Conservation (phyloP, 1,140 invertebrate species). For the Cryptotermes secundus region DNA sequence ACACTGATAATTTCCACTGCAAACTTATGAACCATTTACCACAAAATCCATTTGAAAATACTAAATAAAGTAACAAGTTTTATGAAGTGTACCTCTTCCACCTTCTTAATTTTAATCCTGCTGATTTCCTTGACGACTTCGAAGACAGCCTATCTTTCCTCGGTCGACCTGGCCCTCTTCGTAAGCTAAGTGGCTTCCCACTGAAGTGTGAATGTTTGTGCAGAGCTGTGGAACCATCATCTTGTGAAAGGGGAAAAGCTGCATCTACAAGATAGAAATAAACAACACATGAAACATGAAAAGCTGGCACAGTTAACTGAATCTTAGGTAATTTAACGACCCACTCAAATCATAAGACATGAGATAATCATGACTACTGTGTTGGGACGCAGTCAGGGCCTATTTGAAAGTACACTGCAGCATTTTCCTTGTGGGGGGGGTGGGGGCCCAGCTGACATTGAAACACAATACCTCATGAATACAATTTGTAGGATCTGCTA, state of each 20-base stretch:
- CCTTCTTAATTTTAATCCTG: conserved; percentile 42
- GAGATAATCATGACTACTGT: no score
- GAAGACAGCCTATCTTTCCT: conserved; percentile 59
- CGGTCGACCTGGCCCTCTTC: conserved; percentile 68
- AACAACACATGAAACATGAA: background rate
- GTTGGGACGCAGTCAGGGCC: no score
- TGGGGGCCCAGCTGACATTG: no score
- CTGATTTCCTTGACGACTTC: conserved; percentile 37
- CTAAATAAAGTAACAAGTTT: background rate
- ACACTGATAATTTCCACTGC: no score
- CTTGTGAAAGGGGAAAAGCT: conserved; percentile 19
- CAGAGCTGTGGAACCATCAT: conserved; percentile 4
- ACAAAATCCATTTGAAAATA: background rate
- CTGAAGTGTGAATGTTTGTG: conserved; percentile 25
- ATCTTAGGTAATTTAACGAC: no score
- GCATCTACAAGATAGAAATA: conserved; percentile 6
- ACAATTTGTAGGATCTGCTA: no score
- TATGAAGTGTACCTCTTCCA: conserved; percentile 41
- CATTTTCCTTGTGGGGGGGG: no score
- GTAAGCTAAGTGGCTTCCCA: conserved; percentile 60
- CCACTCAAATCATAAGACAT: no score
- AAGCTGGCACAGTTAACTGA: no score
- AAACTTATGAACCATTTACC: no score
- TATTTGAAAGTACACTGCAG: no score
- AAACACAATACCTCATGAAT: no score